phyloP scores from a whole-genome alignment of 1,140 invertebrate species.

The Caligus rogercresseyi region DNA sequence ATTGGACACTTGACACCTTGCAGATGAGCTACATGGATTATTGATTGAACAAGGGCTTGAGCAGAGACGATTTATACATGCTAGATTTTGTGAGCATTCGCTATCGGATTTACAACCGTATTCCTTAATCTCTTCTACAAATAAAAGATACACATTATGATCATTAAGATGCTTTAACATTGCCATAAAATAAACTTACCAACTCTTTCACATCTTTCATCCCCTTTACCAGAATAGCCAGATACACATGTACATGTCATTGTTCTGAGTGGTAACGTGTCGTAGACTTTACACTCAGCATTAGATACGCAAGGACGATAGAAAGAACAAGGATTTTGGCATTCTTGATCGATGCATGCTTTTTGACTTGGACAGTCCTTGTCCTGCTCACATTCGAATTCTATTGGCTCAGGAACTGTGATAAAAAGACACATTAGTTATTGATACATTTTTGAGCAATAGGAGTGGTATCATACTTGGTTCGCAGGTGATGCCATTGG shows the following conservation, averaged over 20 bases:
- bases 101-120: conserved; percentile 24
- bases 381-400: conserved; percentile 56
- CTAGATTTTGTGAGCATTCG: conserved; percentile 38
- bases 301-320: conserved; percentile 58
- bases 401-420: conserved; percentile 22
- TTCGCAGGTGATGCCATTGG: conserved; percentile 31
- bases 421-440: not conserved
- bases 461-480: not conserved
- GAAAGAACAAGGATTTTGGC: conserved; percentile 42
- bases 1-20: conserved; percentile 44
- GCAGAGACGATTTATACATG: conserved; percentile 57
- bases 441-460: not conserved
- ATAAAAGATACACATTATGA: conserved; percentile 31
- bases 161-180: no score
- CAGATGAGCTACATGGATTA: conserved; percentile 63
- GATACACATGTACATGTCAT: conserved; percentile 67
- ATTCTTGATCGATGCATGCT: not conserved
- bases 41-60: conserved; percentile 45
- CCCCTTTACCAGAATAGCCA: conserved; percentile 44
- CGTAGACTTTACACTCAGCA: conserved; percentile 56
- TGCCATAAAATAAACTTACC: conserved; percentile 7
- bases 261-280: conserved; percentile 58
- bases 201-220: conserved; percentile 46
- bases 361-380: conserved; percentile 63
- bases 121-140: not conserved